Conservation (phyloP, 1,140 invertebrate species). For the Drosophila yakuba region DNA sequence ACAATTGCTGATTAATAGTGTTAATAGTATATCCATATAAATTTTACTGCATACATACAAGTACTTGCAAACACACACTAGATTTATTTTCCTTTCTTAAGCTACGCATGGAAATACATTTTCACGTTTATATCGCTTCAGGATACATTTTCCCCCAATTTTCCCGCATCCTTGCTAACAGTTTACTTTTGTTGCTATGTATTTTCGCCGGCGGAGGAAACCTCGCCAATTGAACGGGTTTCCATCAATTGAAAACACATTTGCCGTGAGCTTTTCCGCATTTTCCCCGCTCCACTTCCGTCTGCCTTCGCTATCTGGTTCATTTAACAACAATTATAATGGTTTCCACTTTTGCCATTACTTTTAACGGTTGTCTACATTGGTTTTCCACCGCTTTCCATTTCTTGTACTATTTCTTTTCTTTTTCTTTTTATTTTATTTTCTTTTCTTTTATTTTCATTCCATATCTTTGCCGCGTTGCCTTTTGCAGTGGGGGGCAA, state of each 20-base stretch:
- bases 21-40: no score
- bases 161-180: constrained; percentile 13
- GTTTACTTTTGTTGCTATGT: constrained; percentile 22
- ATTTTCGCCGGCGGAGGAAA: constrained; percentile 23
- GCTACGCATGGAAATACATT: not conserved
- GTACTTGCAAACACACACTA: no score
- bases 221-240: constrained; percentile 24
- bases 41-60: no score
- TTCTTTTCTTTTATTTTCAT: not conserved
- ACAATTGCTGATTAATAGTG: not conserved
- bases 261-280: constrained; percentile 12
- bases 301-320: constrained; percentile 24
- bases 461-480: no score
- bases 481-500: constrained; percentile 14
- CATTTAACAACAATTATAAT: constrained; percentile 56
- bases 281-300: constrained; percentile 11
- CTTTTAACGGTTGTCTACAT: constrained; percentile 39
- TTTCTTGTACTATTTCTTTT: not conserved
- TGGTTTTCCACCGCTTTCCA: constrained; percentile 9
- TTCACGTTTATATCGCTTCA: not conserved
- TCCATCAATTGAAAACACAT: constrained; percentile 55
- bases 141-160: not conserved
- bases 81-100: no score
- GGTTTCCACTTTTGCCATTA: constrained; percentile 48
- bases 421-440: not conserved